Base-by-base conservation (phyloP, 2,888 invertebrate species). In the Melanostoma scalare region DNA sequence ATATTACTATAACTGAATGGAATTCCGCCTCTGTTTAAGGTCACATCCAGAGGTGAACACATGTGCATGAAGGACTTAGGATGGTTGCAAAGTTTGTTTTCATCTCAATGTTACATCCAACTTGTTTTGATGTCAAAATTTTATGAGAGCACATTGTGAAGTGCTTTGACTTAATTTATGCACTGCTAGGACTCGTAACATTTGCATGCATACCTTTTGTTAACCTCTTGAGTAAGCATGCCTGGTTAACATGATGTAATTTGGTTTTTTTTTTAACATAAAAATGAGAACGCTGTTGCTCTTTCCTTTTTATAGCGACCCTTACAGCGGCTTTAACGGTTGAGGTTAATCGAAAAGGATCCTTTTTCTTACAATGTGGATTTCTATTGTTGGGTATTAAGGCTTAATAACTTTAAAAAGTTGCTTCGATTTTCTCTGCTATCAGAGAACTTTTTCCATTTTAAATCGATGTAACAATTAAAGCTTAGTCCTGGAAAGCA, bases 121-220 rank as follows among this genome's bases (percentile, higher is more conserved):
- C 82, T 82, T 82, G 82, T 82, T 77, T 77, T 77, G 63, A 53
- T 82, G 82, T 82, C 82, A 82, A 77, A 77, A 77, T 82, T 82
- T 77, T 73, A 82, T 73, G 71, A 71, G 65, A 80, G 60, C 69
- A 20, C n/a, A n/a, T n/a, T 63, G 56, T 20, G 56, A 69, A 63
- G 44, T 67, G 46, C 36, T 82, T 86, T 80, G 69, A 63, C 72
- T 74, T 85, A 75, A 76, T 85, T 78, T 85, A 71, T 81, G 67
- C 8, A 68, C 10, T 55, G n/a, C 6, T 81, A 8, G 5, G 38
- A 8, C 38, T 68, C 55, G 71, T 56, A 60, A 40, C 58, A 69
- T 69, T 74, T 75, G 71, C 53, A 76, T 76, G 33, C 35, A 68
- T 68, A 67, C 48, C 67, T 63, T 65, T 63, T 42, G 48, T 63